Evolutionary conservation across 2,113 vertebrate genomes (phyloP).

Genomic region (Peucedramus taeniatus): DNA sequence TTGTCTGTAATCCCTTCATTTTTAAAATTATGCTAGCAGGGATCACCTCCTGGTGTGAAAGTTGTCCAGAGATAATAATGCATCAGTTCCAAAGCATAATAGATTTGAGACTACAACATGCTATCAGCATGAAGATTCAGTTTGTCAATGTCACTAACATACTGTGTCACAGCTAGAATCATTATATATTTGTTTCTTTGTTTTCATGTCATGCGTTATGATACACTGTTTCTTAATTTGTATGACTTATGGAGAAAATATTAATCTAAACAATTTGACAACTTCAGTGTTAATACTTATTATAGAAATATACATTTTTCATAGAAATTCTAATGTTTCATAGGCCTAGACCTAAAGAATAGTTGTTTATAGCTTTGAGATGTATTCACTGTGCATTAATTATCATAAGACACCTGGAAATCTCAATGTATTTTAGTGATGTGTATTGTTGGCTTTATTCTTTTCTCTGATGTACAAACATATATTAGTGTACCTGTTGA

Average conservation of each 20-base stretch:
- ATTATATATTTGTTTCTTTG: constrained; percentile 67
- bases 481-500: neutral
- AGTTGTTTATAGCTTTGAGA: neutral
- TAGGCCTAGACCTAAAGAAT: neutral
- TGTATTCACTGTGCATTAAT: neutral
- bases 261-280: constrained; percentile 37
- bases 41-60: constrained; percentile 71
- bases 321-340: neutral
- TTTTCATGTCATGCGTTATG: constrained; percentile 56
- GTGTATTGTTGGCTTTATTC: neutral
- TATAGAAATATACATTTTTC: neutral
- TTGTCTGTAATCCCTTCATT: constrained; percentile 72
- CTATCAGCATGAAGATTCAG: constrained; percentile 56
- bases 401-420: neutral
- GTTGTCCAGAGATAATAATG: constrained; percentile 74
- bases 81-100: constrained; percentile 69
- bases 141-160: constrained; percentile 59
- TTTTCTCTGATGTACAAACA: neutral
- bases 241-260: neutral
- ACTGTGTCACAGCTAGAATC: constrained; percentile 72
- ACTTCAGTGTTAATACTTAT: neutral
- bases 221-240: constrained; percentile 25
- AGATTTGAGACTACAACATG: constrained; percentile 67
- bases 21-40: constrained; percentile 61
- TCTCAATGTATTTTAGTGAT: neutral